These are phyloP conservation scores for Ambastaia sidthimunki DNA, from an alignment of 2,797 vertebrate genomes.

Conservation along the genomic window DNA sequence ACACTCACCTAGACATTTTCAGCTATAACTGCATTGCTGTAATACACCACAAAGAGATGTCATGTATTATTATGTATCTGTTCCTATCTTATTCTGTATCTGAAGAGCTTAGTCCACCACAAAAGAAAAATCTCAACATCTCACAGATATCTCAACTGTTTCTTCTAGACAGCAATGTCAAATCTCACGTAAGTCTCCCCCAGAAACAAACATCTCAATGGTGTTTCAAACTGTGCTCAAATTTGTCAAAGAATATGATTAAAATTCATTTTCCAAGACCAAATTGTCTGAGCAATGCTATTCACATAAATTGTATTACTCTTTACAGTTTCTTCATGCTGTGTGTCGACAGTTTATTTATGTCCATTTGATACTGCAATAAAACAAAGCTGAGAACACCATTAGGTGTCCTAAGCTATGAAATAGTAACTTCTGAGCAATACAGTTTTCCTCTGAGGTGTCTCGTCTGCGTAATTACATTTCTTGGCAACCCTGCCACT, in stretches of 20 bases:
- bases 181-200: not conserved
- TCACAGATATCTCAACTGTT: not conserved
- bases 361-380: not conserved
- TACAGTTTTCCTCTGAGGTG: not conserved
- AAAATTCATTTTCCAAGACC: not conserved
- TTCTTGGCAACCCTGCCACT: not conserved
- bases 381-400: not conserved
- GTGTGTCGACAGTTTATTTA: not conserved
- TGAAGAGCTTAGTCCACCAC: too few species aligned
- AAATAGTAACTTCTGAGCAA: not conserved
- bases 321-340: not conserved
- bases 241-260: not conserved
- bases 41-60: not conserved
- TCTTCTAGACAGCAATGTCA: not conserved
- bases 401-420: slow-evolving; percentile 2
- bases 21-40: not conserved
- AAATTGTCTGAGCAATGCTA: not conserved
- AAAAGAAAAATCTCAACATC: too few species aligned
- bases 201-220: not conserved
- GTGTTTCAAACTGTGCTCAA: not conserved
- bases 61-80: not conserved
- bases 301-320: not conserved
- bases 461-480: not conserved
- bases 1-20: not conserved
- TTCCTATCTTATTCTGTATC: not conserved